Conservation (phyloP, 1,140 invertebrate species). For the Babylonia areolata region DNA sequence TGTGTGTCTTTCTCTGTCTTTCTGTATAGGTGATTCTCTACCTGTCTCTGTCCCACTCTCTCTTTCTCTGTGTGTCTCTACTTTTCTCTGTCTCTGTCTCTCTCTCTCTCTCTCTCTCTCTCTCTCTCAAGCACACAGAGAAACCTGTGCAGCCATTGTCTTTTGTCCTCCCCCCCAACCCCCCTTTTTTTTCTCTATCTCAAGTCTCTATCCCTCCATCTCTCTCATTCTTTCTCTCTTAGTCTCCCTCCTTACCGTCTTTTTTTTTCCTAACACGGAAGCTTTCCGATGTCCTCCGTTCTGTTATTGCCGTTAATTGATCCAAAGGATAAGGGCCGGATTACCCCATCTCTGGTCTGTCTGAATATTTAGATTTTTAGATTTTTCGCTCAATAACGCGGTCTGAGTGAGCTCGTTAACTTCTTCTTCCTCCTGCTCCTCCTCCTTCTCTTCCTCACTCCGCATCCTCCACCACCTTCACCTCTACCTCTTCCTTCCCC, state of each 20-base stretch:
- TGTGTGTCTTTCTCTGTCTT: no score
- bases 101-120: no score
- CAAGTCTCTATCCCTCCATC: background rate
- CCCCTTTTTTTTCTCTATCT: background rate
- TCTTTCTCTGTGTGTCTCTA: no score
- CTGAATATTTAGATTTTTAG: constrained; percentile 29
- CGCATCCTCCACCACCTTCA: background rate
- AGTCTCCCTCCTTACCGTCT: background rate
- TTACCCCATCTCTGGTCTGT: constrained; percentile 24
- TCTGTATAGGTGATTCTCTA: no score
- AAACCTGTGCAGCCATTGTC: background rate
- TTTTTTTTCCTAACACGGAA: background rate
- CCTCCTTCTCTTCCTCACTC: background rate
- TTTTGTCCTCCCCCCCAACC: background rate
- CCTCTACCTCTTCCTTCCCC: background rate
- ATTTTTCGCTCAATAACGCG: constrained; percentile 25
- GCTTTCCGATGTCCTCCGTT: background rate
- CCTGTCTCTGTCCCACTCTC: no score
- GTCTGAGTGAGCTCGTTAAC: constrained; percentile 30
- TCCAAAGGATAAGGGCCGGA: constrained; percentile 12
- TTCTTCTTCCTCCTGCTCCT: background rate
- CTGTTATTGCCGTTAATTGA: constrained; percentile 27
- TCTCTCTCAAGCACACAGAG: no score
- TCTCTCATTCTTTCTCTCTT: background rate
- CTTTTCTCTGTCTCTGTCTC: no score